A percentile compares a stretch with the other conserved stretches of the same genome.
phyloP scores from a whole-genome alignment of 2,113 vertebrate species.

The Apteryx owenii region DNA sequence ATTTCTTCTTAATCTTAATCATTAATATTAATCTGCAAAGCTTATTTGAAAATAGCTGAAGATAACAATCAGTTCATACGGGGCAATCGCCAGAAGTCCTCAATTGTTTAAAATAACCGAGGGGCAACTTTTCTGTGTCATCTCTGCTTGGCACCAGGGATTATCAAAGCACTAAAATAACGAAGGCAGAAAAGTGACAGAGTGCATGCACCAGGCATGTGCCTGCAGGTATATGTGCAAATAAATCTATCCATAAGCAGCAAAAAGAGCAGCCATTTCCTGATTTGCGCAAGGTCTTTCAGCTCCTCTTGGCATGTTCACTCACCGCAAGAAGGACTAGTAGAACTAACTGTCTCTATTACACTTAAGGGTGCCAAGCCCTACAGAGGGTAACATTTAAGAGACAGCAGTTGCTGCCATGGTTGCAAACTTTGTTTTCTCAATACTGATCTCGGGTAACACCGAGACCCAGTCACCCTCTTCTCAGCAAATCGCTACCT shows the following conservation, averaged over 20 bases:
- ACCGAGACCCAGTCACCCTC: not conserved
- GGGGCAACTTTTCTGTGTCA: not conserved
- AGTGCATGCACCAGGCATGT: fast-evolving
- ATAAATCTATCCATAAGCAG: not conserved
- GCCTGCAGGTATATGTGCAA: not conserved
- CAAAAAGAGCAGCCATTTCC: not conserved
- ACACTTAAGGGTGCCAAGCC: not conserved
- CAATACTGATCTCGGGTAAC: slow-evolving; percentile 21
- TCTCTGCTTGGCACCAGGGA: not conserved
- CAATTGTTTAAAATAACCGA: not conserved
- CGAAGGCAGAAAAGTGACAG: not conserved
- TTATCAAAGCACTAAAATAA: not conserved
- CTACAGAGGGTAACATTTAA: slow-evolving; percentile 4
- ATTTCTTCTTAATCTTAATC: not conserved
- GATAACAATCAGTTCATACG: not conserved
- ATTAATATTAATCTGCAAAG: slow-evolving; percentile 10
- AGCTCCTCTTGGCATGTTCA: not conserved
- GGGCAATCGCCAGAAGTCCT: not conserved
- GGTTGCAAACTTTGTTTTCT: slow-evolving; percentile 64
- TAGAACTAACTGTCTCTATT: not conserved
- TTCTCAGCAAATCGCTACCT: not conserved
- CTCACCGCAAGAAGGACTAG: not conserved
- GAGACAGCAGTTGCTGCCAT: slow-evolving; percentile 11
- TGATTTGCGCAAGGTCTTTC: not conserved
- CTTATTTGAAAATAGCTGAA: slow-evolving; percentile 9